Evolutionary conservation across 2,888 invertebrate genomes (phyloP), one percentile per base, ranked within the genome.

Genomic region (Calephelis perditalis): DNA sequence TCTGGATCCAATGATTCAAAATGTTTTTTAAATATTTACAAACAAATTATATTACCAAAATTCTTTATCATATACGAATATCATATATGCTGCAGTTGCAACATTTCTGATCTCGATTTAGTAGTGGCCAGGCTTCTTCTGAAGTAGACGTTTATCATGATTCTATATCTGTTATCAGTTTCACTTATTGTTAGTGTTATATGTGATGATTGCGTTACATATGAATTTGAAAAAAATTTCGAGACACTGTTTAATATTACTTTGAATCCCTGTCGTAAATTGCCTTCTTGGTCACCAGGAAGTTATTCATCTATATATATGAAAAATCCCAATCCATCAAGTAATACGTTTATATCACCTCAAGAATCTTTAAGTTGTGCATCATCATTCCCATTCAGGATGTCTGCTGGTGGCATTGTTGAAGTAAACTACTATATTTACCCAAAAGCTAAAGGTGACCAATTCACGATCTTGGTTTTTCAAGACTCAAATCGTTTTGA

Each of bases 351-450:
- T 52, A 73, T 79, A 59, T 47, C 71, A n/a, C 79, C 78, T 4
- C 70, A 69, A 47, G 61, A 68, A 35, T 49, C 57, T 10, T 64
- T 71, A 15, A 79, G 79, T 52, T 80, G 80, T 62, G 70, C 75
- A 12, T 70, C 77, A 8, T 78, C 80, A 0, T 74, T 75, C 45
- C 60, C 63, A 2, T 78, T 80, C 57, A 63, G 65, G 12, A 74
- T 78, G 72, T 67, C 70, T 9, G 72, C 73, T 9, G 64, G 66
- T 54, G 80, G 78, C 8, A 62, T 65, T 7, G 57, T 79, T 10
- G 74, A 78, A 70, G 74, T 76, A 0, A 77, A 75, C 40, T 64
- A 73, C 9, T 77, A 65, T 56, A 72, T 79, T 70, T 67, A 71
- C 9, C 67, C 68, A 11, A 55, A 60, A 35, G 64, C 68, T 11